Evolutionary conservation across 2,797 vertebrate species (phyloP), one percentile per base, ranked within the genome.

Genomic region (Lerista edwardsae): DNA sequence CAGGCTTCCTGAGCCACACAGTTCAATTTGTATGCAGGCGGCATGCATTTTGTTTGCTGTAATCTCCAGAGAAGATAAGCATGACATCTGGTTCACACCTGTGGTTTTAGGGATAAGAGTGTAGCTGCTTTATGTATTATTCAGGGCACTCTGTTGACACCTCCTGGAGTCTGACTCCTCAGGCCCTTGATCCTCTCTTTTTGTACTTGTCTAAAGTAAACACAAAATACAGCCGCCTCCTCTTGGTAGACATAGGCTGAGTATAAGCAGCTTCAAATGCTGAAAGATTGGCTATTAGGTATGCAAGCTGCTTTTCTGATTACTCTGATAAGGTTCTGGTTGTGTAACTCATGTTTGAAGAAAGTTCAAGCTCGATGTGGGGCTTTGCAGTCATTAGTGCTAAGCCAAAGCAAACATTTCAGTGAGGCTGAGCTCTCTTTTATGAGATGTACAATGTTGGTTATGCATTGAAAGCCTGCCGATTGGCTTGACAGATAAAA

Each of bases 31-130:
- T 94, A 96, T 96, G 95, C 95, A 67, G 77, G 90, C 92, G 81
- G 91, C 34, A 6, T 87, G 88, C 68, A 15, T 91, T 81, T 90
- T 95, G 92, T 94, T 95, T 95, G 93, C 94, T 94, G 84, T 92
- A 94, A 93, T 95, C 95, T 95, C 92, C 90, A 85, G 94, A 92
- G 93, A 91, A 95, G 95, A 96, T 93, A 94, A 95, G 93, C 90
- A 27, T 93, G 94, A 91, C 94, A 93, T 95, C 93, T 95, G 94
- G 92, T 94, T 95, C 92, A 91, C 94, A 96, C 95, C 95, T 96
- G 94, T 91, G 94, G 92, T 92, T 95, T 90, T 91, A 87, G 85
- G 93, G 94, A 95, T 93, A 90, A 95, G 92, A 92, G 83, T 21
- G 0, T 85, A 91, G 91, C 85, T 91, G 80, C 88, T 94, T 93